A percentile compares a stretch with the other conserved stretches of the same genome.
phyloP scores from a whole-genome alignment of 2,113 vertebrate genomes.

The Oxyruncus cristatus region DNA sequence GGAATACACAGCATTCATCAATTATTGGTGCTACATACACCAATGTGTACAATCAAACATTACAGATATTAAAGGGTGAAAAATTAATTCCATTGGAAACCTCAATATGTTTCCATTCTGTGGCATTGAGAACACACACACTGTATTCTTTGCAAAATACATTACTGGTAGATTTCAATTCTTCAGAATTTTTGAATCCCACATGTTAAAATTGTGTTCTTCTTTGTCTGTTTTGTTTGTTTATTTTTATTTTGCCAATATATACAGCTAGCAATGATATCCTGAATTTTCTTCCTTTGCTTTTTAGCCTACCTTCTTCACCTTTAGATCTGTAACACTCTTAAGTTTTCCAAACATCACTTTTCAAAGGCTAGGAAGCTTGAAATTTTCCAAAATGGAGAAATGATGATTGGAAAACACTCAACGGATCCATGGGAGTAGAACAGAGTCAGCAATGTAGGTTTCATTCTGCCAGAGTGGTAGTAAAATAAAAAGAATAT shows the following conservation, averaged over 20 bases:
- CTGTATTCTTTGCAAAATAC: not conserved
- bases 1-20: not conserved
- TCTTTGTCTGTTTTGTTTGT: not conserved
- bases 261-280: not conserved
- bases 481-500: not conserved
- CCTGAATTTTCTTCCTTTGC: not conserved
- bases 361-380: not conserved
- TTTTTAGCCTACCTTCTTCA: not conserved
- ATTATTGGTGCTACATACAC: not conserved
- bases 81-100: not conserved
- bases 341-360: not conserved
- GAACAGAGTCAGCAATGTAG: not conserved
- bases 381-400: not conserved
- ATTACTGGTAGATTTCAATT: not conserved
- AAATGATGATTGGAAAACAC: not conserved
- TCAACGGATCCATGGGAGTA: not conserved
- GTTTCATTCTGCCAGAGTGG: not conserved
- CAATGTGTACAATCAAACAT: not conserved
- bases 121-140: not conserved
- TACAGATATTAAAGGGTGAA: not conserved
- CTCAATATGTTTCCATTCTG: not conserved
- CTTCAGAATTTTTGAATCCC: not conserved
- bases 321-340: not conserved
- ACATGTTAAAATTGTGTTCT: not conserved
- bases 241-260: not conserved